Evolutionary conservation across 2,797 vertebrate species (phyloP).

Genomic region (Alca torda): DNA sequence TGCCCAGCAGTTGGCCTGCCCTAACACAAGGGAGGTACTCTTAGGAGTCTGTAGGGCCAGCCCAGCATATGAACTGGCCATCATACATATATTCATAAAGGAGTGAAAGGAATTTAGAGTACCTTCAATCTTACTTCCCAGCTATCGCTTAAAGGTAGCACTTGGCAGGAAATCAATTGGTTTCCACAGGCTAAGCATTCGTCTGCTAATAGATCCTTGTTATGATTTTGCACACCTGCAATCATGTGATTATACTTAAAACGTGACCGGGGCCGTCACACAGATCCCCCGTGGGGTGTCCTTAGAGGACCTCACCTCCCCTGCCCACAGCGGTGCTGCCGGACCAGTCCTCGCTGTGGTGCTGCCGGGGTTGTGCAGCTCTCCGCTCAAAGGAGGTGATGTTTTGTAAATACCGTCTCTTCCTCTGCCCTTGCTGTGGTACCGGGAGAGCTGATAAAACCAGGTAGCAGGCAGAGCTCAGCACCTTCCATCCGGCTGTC

Average conservation of each 20-base stretch:
- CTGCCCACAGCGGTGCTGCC: background rate
- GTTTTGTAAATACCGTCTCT: background rate
- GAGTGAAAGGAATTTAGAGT: background rate
- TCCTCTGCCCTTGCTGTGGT: background rate
- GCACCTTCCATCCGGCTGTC: background rate
- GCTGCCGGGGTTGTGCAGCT: background rate
- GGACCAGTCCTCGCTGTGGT: background rate
- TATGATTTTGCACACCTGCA: slow-evolving; percentile 23
- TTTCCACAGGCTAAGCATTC: background rate
- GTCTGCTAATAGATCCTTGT: background rate
- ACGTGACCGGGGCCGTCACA: background rate
- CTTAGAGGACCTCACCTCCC: background rate
- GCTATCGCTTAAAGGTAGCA: background rate
- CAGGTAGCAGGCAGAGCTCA: background rate
- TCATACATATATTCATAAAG: background rate
- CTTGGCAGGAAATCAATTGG: background rate
- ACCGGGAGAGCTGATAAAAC: background rate
- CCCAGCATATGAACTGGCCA: background rate
- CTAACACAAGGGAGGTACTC: background rate
- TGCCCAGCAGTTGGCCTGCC: background rate
- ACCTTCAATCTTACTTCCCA: background rate
- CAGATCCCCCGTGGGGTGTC: background rate
- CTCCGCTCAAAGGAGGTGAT: background rate
- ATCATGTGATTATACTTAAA: background rate
- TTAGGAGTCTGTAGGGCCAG: background rate